Percentiles rank a stretch among this genome's conserved stretches.
Conservation (phyloP, 2,113 vertebrate genomes). For the Mustelus asterias region DNA sequence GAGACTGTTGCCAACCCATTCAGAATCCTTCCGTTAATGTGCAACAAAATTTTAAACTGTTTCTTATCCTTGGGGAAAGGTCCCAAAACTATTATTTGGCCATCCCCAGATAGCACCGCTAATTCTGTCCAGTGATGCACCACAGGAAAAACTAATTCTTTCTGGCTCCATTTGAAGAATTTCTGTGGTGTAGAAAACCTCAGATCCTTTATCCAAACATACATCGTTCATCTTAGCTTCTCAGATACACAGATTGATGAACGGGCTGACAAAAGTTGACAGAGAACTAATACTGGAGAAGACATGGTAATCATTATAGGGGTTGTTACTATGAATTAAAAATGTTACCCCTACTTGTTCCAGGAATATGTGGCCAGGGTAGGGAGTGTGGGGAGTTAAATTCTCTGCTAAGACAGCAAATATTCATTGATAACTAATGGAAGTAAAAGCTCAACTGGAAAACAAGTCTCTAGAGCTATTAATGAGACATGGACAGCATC, state of each 20-base stretch:
- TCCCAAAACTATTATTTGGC: neutral
- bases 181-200: neutral
- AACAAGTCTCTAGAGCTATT: neutral
- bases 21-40: neutral
- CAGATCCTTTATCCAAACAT: neutral
- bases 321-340: neutral
- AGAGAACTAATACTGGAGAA: neutral
- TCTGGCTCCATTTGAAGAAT: neutral
- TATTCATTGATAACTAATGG: neutral
- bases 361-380: neutral
- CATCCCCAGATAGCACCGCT: neutral
- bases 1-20: neutral
- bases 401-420: neutral
- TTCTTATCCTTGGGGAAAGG: neutral
- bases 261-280: neutral
- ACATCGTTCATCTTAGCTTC: neutral
- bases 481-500: neutral
- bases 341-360: neutral
- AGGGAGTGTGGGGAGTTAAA: neutral
- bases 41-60: neutral
- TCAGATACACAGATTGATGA: neutral
- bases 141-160: neutral
- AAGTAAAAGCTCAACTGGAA: neutral
- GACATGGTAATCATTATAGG: neutral
- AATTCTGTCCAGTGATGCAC: neutral